Percentiles rank a stretch among this genome's conserved stretches.
These are phyloP conservation scores for Scylla paramamosain DNA, from an alignment of 1,140 invertebrate genomes.

Conservation along the genomic window DNA sequence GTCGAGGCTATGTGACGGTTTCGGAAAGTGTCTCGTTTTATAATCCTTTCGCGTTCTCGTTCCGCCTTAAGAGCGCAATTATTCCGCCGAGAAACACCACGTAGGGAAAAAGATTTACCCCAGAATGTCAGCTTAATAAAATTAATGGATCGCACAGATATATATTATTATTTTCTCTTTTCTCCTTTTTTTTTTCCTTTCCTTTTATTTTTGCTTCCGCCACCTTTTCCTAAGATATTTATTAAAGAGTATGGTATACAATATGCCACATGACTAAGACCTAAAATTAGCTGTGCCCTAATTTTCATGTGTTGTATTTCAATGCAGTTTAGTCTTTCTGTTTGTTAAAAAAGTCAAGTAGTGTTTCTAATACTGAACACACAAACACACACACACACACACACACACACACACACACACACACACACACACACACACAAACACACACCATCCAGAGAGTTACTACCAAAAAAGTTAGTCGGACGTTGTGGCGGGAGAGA, in stretches of 20 bases:
- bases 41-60: slow-evolving; percentile 62
- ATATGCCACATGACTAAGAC: no score
- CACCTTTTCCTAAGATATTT: no score
- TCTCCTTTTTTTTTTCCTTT: neutral
- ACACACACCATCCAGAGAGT: neutral
- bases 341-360: neutral
- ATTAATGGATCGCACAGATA: slow-evolving; percentile 56
- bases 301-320: no score
- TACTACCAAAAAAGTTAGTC: slow-evolving; percentile 2
- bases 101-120: slow-evolving; percentile 69
- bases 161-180: slow-evolving; percentile 7
- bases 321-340: neutral
- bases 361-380: neutral
- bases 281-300: no score
- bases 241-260: no score
- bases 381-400: slow-evolving; percentile 5
- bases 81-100: slow-evolving; percentile 66
- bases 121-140: slow-evolving; percentile 67
- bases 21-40: slow-evolving; percentile 65
- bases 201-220: no score
- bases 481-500: neutral
- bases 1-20: slow-evolving; percentile 47
- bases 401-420: slow-evolving; percentile 20
- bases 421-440: neutral
- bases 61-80: slow-evolving; percentile 66